Evolutionary conservation across 2,888 invertebrate species (phyloP), one percentile per base, ranked within the genome.

Genomic region (Meteorus colon): DNA sequence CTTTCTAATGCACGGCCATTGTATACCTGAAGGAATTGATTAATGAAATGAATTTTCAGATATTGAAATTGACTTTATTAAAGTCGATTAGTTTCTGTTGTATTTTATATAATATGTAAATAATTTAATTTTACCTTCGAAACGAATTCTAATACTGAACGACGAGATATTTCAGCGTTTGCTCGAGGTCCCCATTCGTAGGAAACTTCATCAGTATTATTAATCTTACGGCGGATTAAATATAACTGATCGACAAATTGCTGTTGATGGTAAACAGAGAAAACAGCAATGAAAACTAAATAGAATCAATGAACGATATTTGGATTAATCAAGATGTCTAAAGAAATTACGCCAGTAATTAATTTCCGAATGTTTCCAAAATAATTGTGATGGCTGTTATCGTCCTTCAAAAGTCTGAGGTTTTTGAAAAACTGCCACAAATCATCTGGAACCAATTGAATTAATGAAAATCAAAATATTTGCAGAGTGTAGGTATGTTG

Each of bases 151-250:
- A 70, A 27, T 16, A 70, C 19, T 55, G 69, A 34, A n/a, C 59
- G 55, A 34, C 69, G 51, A n/a, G 51, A 29, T 16, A 59, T 24
- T 34, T 70, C 69, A 8, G 29, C 55, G 19, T 70, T 51, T 10
- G 69, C 34, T 10, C 69, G 69, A 34, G 69, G 69, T 37, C 69
- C 69, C 69, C 69, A 70, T 70, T 70, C 69, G 29, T 55, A 70
- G 10, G 16, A 16, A 59, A 70, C 19, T 37, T 29, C n/a, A 14
- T 59, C 69, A 14, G 34, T 70, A 16, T 59, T 59, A 10, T 24
- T 37, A 1, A 55, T 19, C 19, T 70, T 70, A 3, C 16, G 29
- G 1, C 59, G 31, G 19, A 19, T 16, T 3, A 70, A 19, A 24
- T 70, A 70, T 37, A 70, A 37, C 31, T 70, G 69, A 55, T 70